Conservation (phyloP, 2,888 invertebrate species). For the Eupithecia dodoneata region DNA sequence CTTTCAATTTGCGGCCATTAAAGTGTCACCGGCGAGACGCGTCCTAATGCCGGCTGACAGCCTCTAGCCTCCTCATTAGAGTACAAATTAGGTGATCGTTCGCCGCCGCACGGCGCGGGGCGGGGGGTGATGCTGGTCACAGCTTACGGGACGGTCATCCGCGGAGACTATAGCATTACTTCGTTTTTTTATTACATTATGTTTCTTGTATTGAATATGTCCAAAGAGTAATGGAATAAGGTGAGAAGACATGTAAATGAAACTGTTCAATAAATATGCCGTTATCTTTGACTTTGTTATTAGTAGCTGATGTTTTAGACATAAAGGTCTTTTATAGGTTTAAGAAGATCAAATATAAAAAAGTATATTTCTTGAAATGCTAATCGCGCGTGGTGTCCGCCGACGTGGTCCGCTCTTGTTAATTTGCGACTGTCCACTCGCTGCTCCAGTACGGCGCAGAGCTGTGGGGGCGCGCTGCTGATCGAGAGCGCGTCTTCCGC, state of each 20-base stretch:
- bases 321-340: no score
- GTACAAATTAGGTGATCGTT: constrained; percentile 52
- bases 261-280: background rate
- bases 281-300: no score
- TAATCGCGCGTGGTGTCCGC: no score
- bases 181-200: background rate
- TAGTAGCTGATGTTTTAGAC: no score
- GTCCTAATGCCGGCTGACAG: constrained; percentile 40
- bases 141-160: background rate
- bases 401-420: no score
- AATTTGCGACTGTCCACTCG: no score
- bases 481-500: no score
- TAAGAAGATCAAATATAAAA: no score
- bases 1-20: constrained; percentile 43
- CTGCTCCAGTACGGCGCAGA: no score
- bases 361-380: no score
- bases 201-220: background rate
- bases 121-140: constrained; percentile 23
- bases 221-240: background rate
- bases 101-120: constrained; percentile 29
- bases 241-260: background rate
- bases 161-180: background rate
- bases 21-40: constrained; percentile 39
- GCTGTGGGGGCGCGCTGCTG: no score
- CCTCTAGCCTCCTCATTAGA: constrained; percentile 48